Evolutionary conservation across 1,140 invertebrate genomes (phyloP).

Genomic region (Radopholus similis): DNA sequence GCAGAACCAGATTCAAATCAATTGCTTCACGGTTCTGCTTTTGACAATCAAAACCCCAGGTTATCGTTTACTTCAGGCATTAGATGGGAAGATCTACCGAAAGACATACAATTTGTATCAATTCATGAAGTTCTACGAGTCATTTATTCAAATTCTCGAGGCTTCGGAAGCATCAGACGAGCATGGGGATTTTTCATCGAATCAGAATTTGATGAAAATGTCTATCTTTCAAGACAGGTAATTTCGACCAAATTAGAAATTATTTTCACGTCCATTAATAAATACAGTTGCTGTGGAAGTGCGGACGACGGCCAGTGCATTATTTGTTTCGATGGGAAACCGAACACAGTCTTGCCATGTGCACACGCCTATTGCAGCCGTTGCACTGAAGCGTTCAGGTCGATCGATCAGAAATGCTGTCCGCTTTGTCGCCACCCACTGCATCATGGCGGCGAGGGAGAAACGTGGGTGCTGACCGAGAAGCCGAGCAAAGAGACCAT

Average conservation of each 20-base stretch:
- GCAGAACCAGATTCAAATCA: constrained; percentile 6
- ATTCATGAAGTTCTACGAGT: constrained; percentile 14
- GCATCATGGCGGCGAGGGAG: background rate
- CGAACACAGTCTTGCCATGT: constrained; percentile 12
- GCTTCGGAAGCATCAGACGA: constrained; percentile 8
- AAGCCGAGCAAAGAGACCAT: constrained; percentile 4
- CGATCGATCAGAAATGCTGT: constrained; percentile 7
- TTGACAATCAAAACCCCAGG: background rate
- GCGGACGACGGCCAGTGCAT: constrained; percentile 15
- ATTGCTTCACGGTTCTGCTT: constrained; percentile 12
- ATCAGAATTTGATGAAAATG: constrained; percentile 14
- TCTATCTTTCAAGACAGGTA: constrained; percentile 17
- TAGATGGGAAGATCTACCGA: constrained; percentile 6
- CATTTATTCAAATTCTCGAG: constrained; percentile 17
- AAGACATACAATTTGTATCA: constrained; percentile 13
- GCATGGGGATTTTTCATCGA: background rate
- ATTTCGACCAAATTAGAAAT: background rate
- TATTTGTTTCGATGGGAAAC: constrained; percentile 15
- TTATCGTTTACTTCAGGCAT: background rate
- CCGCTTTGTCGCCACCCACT: constrained; percentile 10
- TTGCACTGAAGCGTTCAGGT: background rate
- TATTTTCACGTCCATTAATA: background rate
- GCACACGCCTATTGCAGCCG: constrained; percentile 14
- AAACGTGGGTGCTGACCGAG: constrained; percentile 19
- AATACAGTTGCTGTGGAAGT: background rate